Conservation (phyloP, 2,797 vertebrate species). For the Centropyge bicolor region DNA sequence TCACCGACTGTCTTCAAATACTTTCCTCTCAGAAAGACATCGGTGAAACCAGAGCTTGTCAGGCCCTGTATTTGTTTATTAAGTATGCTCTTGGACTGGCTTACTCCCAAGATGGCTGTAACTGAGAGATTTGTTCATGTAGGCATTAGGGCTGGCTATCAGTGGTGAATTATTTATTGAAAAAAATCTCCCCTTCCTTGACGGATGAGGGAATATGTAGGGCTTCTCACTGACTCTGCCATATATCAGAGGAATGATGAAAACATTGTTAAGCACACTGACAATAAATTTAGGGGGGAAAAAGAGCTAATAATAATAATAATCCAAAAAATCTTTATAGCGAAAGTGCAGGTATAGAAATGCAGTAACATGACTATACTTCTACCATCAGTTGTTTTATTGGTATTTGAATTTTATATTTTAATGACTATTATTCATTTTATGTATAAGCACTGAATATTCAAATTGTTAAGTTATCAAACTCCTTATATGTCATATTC, state of each 20-base stretch:
- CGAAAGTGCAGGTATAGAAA: not conserved
- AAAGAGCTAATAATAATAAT: not conserved
- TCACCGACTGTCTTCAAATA: slow-evolving; percentile 74
- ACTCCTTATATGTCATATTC: not conserved
- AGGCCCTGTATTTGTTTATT: slow-evolving; percentile 83
- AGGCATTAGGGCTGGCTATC: slow-evolving; percentile 83
- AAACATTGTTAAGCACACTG: slow-evolving; percentile 45
- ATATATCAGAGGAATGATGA: slow-evolving; percentile 42
- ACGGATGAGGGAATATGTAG: slow-evolving; percentile 71
- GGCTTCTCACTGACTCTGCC: slow-evolving; percentile 57
- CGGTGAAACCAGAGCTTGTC: slow-evolving; percentile 81
- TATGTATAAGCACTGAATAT: not conserved
- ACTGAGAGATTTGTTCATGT: slow-evolving; percentile 83
- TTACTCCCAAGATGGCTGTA: slow-evolving; percentile 83
- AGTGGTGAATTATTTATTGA: slow-evolving; percentile 86
- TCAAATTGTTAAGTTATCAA: slow-evolving; percentile 7
- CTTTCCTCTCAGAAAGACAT: slow-evolving; percentile 75
- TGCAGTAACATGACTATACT: not conserved
- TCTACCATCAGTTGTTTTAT: not conserved
- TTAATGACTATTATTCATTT: not conserved
- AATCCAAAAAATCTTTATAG: not conserved
- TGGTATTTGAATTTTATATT: slow-evolving; percentile 2
- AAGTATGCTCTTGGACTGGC: slow-evolving; percentile 81
- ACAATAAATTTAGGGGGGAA: not conserved
- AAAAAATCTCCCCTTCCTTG: slow-evolving; percentile 75